Conservation (phyloP, 2,113 vertebrate genomes). For the Trinectes maculatus region DNA sequence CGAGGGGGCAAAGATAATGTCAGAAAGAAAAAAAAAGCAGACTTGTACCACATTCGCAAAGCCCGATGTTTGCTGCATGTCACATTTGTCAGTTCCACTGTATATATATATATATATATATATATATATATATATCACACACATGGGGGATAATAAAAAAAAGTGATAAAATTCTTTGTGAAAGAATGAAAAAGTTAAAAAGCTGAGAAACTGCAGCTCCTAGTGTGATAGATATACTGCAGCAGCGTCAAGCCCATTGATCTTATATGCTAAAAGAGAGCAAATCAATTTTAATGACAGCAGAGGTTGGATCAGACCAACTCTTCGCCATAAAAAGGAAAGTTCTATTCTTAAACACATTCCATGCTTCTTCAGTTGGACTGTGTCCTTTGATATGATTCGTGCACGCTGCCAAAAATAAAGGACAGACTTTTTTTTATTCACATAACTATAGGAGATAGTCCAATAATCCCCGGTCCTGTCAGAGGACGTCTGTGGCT, state of each 20-base stretch:
- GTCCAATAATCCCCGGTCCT: not conserved
- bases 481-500: not conserved
- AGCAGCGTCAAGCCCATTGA: constrained; percentile 25
- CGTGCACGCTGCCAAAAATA: not conserved
- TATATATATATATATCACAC: no score
- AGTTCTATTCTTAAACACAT: constrained; percentile 4
- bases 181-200: no score
- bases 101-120: no score
- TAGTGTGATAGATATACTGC: not conserved
- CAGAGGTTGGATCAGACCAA: constrained; percentile 14
- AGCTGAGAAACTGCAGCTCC: no score
- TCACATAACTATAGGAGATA: not conserved
- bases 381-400: not conserved
- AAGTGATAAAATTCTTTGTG: not conserved
- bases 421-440: not conserved
- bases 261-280: constrained; percentile 1
- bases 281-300: constrained; percentile 46
- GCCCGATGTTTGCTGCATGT: no score
- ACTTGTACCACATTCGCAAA: no score
- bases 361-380: not conserved
- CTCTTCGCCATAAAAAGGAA: constrained; percentile 20
- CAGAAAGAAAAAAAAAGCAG: no score
- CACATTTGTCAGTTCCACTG: no score
- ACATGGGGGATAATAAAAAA: not conserved
- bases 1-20: no score